A percentile compares a stretch with the other conserved stretches of the same genome.
phyloP scores from a whole-genome alignment of 2,888 invertebrate species.

The Torymus auratus region DNA sequence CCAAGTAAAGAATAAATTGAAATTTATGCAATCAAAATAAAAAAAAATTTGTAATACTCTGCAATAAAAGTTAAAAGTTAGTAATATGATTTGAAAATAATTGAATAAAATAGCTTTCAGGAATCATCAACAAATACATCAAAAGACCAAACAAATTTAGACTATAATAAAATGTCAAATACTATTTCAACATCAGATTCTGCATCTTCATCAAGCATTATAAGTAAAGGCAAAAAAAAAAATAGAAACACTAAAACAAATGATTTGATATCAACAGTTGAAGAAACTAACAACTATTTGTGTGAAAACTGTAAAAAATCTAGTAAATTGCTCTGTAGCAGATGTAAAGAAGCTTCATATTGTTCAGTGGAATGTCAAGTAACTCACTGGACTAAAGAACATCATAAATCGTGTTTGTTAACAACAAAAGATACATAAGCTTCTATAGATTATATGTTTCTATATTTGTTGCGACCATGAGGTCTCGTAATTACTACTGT shows the following conservation, averaged over 20 bases:
- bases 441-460: conserved; percentile 28
- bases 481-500: conserved; percentile 12
- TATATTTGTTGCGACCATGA: conserved; percentile 24
- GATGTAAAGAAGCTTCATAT: conserved; percentile 34
- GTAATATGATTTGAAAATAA: too few species aligned
- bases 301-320: conserved; percentile 21
- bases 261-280: not conserved
- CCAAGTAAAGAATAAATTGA: too few species aligned
- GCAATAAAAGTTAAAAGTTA: too few species aligned
- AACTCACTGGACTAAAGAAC: conserved; percentile 32
- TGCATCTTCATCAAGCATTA: too few species aligned
- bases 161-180: too few species aligned
- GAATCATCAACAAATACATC: too few species aligned
- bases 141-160: too few species aligned
- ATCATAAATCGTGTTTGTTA: conserved; percentile 27
- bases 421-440: not conserved
- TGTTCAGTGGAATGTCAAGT: conserved; percentile 22
- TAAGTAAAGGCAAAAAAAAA: too few species aligned
- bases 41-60: too few species aligned
- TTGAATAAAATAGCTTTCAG: too few species aligned
- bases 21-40: too few species aligned
- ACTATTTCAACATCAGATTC: too few species aligned
- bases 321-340: conserved; percentile 18
- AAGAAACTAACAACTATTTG: not conserved
- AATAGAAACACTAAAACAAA: not conserved